A percentile compares a stretch with the other conserved stretches of the same genome.
Conservation (phyloP, 2,888 invertebrate species). For the Parapristionchus giblindavisi region DNA sequence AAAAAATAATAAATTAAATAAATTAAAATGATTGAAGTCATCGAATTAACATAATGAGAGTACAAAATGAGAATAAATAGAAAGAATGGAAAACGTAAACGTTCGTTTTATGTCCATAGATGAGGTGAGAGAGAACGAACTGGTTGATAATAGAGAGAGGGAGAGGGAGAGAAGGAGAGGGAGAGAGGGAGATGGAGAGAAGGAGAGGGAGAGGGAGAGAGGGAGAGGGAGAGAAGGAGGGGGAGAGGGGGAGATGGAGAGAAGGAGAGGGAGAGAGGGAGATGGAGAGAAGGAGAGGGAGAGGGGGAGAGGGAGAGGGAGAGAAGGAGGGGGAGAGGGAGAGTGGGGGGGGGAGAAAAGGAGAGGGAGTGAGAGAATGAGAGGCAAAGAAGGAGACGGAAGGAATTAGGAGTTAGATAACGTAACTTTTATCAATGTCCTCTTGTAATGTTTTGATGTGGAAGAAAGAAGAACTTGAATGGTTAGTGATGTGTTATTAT, state of each 20-base stretch:
- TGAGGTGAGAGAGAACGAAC: slow-evolving; percentile 11
- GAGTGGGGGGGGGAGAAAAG: slow-evolving; percentile 3
- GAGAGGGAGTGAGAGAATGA: no score
- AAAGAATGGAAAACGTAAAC: background rate
- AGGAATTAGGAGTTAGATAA: no score
- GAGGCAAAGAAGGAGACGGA: no score
- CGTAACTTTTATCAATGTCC: no score
- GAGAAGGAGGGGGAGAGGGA: background rate
- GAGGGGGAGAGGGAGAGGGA: background rate
- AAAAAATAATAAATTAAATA: background rate
- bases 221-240: background rate
- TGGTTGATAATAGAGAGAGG: slow-evolving; percentile 6
- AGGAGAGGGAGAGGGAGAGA: background rate
- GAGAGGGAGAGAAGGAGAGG: background rate
- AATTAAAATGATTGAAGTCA: background rate
- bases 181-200: slow-evolving; percentile 4
- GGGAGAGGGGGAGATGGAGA: background rate
- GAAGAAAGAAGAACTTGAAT: background rate
- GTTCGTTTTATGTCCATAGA: slow-evolving; percentile 19
- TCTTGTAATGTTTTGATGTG: background rate
- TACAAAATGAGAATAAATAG: slow-evolving; percentile 8
- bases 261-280: background rate
- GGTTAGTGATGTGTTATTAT: no score
- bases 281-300: slow-evolving; percentile 3
- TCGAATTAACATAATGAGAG: background rate